Evolutionary conservation across 64 coral and sea anemone species (phyloP), one percentile per base, ranked within the genome.

Genomic region (Pocillopora damicornis): DNA sequence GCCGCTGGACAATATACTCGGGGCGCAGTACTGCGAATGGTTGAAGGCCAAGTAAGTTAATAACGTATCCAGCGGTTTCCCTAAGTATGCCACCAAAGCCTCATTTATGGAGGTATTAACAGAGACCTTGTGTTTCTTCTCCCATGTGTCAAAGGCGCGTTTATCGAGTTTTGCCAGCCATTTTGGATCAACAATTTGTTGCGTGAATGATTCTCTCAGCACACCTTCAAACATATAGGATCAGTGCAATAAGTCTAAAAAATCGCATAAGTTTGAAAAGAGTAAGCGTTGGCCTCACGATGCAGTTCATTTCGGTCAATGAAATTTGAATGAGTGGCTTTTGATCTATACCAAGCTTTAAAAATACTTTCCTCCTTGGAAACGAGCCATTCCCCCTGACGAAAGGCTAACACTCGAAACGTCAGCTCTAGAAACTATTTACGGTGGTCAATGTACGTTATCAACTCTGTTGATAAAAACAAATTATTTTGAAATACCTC

Each of bases 1-100:
- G 8, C 97, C 97, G 37, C 97, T 99, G 17, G 97, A 99, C 37
- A 99, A 72, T 16, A 90, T 95, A 67, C 83, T 95, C 13, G 93
- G 93, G 11, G 95, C 97, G 26, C 97, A 99, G 74, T 93, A 88
- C 60, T 86, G 81, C 6, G 90, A 90, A 58, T 99, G 88, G 35
- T 95, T 88, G 16, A 77, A 79, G 60, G 93, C 77, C 37, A 99
- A 66, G 35, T 88, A 99, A 11, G 90, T 66, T 16, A 99, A 26
- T 61, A 99, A 76, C 14, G 87, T 87, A 14, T 86, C 71, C 34
- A 99, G 60, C 13, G 97, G 90, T 65, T 61, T 88, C 13, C 97
- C 97, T 22, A 99, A 86, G 60, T 88, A 89, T 60, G 88, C 72
- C 11, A 99, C 63, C 35, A 99, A 72, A 17, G 97, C 77, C 0